Base-by-base conservation (phyloP, 2,113 vertebrate species). In the Ursus arctos region DNA sequence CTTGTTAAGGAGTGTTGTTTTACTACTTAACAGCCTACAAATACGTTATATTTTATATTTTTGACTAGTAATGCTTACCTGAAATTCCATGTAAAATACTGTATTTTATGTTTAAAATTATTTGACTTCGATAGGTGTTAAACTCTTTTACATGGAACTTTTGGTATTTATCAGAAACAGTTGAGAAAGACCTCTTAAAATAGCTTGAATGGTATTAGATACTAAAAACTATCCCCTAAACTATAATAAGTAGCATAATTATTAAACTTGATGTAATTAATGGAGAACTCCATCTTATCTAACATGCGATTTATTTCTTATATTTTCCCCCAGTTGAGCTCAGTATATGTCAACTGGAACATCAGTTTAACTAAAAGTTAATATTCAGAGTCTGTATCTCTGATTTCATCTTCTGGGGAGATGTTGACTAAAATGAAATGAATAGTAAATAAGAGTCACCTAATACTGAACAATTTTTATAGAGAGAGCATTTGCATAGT, bases 181-280 rank as follows among this genome's bases (percentile, higher is more conserved):
- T 85, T 22, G 10, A 91, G 26, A 40, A 88, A 19, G 31, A 43
- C 61, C 22, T 88, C 33, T 71, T 81, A 63, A 67, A 91, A 88
- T 74, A 96, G 57, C 33, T 80, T 47, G 93, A 85, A 40, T 94
- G 81, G 95, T 96, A 97, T 82, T 72, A 79, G 36, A 91, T 43
- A 57, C 74, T 49, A 93, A 55, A 91, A 71, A 57, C 71, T 88
- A 33, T 96, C n/a, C 21, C 51, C 49, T 55, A 91, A 92, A 65
- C 19, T 90, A 6, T 28, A 91, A 76, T 74, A 1, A 92, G 87
- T 89, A 71, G 57, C 19, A 43, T 88, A 96, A 91, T 94, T 31
- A 90, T 51, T 94, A 95, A 97, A 69, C 53, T 26, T 65, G 21
- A 2, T 53, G 1, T 92, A 92, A 91, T 65, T 96, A 0, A 92